Conservation (phyloP, 2,797 vertebrate genomes). For the Microctenopoma stevenorrisi region DNA sequence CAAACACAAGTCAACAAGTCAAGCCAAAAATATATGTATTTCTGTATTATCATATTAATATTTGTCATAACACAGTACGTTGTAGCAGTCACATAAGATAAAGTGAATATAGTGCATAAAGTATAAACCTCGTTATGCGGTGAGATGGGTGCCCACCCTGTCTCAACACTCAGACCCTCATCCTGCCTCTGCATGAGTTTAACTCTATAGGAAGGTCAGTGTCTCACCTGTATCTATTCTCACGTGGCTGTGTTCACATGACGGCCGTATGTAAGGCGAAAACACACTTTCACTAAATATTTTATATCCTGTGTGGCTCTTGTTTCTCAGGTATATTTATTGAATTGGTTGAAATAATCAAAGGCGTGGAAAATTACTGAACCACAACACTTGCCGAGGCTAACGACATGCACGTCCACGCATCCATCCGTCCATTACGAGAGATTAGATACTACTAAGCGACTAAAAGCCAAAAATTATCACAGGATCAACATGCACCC, state of each 20-base stretch:
- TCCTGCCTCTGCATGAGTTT: neutral
- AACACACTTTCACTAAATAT: neutral
- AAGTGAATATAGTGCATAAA: slow-evolving; percentile 81
- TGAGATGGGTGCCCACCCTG: slow-evolving; percentile 31
- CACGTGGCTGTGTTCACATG: slow-evolving; percentile 11
- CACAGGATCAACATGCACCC: too few relatives aligned
- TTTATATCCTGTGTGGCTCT: too few relatives aligned
- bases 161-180: neutral
- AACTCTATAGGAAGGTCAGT: slow-evolving; percentile 7
- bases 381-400: too few relatives aligned
- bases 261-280: neutral
- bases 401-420: too few relatives aligned
- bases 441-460: too few relatives aligned
- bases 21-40: slow-evolving; percentile 60
- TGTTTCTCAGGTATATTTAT: neutral
- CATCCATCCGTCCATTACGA: too few relatives aligned
- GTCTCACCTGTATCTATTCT: neutral
- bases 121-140: slow-evolving; percentile 57
- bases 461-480: too few relatives aligned
- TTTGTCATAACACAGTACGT: slow-evolving; percentile 58
- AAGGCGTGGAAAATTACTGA: too few relatives aligned
- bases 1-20: slow-evolving; percentile 47
- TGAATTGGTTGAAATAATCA: too few relatives aligned
- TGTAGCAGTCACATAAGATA: slow-evolving; percentile 72
- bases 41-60: slow-evolving; percentile 60